Evolutionary conservation across 2,888 invertebrate genomes (phyloP), one percentile per base, ranked within the genome.

Genomic region (Girardia tigrina): DNA sequence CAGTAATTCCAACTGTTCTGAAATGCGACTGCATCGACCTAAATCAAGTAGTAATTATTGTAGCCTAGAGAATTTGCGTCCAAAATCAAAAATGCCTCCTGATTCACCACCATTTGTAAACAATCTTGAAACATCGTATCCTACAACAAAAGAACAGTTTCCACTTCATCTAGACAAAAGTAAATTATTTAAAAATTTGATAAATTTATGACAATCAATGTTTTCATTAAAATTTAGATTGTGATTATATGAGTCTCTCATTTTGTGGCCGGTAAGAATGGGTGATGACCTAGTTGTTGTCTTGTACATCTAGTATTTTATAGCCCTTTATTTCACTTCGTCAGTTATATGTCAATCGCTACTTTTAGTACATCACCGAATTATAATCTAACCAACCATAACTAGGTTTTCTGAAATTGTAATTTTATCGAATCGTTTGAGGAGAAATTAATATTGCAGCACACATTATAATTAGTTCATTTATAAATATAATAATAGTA

Each of bases 251-350:
- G 56, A 56, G 56, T 23, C n/a, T 56, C 4, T 56, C 56, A 56
- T 56, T 56, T 56, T 8, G 56, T 56, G 56, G 56, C n/a, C 56
- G 56, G 56, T 56, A 56, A 56, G 56, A 4, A 20, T 56, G n/a
- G 56, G 56, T 56, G 56, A 20, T 56, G 56, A 56, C 56, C n/a
- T 56, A 56, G 56, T 56, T 56, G 56, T 56, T 56, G 56, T 56
- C 56, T 56, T n/a, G 6, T 56, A 56, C 56, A 20, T 56, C n/a
- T 56, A 56, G 56, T 36, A 36, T 36, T 36, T 12, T 56, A 56
- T 56, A 56, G 56, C 56, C 56, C 56, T 56, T 56, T 16, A 56
- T 56, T 56, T 56, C 56, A 56, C 56, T n/a, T 56, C n/a, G n/a
- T n/a, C n/a, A n/a, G n/a, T n/a, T n/a, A n/a, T n/a, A n/a, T n/a